Evolutionary conservation across 2,113 vertebrate genomes (phyloP), one percentile per base, ranked within the genome.

Genomic region (Xenopus laevis): DNA sequence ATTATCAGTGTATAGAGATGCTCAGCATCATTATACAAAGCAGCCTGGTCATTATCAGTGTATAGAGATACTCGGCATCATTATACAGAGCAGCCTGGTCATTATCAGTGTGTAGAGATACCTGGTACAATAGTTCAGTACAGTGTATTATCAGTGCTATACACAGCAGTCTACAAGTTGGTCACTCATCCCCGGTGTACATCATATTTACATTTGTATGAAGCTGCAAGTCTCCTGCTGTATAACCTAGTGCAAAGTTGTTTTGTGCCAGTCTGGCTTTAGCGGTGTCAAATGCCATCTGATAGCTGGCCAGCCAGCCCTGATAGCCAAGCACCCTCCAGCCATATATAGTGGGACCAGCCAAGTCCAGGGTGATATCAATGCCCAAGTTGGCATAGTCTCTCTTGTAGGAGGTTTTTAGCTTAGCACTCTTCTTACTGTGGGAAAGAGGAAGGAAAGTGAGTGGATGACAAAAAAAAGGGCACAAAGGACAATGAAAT

Each of bases 361-460:
- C 90, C 81, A 95, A 83, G 87, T 98, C 95, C n/a, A 98, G 93
- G 81, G 96, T 96, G 77, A 98, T 73, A 77, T 92, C 95, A 71
- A 94, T 94, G 74, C 95, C 95, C 75, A 95, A 23, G 71, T 97
- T 98, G 44, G 97, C 74, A 68, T 87, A 94, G 2, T 98, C 95
- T 17, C 94, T 92, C 83, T 95, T 98, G 83, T 95, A 97, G 61
- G 90, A 89, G 0, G 93, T 93, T 93, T 98, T 98, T 89, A 99
- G 93, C 79, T 99, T 98, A 10, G 94, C 95, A 20, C 93, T 96
- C 89, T 95, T 98, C 90, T 99, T 97, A 66, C 97, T 99, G 79
- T 72, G 71, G 75, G 78, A 27, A 80, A 64, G 78, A 66, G 79
- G 12, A 10, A 45, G 23, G n/a, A 20, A 13, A 18, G 17, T 27